phyloP scores from a whole-genome alignment of 2,113 vertebrate species.

The Proteles cristata region DNA sequence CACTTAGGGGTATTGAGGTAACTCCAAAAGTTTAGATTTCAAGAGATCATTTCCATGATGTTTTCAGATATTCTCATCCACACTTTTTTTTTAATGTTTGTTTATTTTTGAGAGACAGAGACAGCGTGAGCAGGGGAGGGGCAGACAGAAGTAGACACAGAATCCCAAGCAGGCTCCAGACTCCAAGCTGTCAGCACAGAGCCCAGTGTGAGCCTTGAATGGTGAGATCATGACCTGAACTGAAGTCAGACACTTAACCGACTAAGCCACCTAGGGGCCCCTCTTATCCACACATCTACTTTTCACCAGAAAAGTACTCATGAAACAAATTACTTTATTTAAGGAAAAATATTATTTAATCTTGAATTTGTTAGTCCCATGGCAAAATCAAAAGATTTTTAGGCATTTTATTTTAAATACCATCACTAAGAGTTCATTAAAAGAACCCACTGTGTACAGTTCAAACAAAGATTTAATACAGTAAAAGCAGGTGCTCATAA shows the following conservation, averaged over 20 bases:
- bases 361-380: neutral
- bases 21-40: neutral
- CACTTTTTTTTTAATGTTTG: neutral
- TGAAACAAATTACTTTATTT: neutral
- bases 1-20: neutral
- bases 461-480: neutral
- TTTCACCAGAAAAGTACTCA: neutral
- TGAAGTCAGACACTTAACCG: too few relatives aligned
- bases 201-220: too few relatives aligned
- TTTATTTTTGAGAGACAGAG: too few relatives aligned
- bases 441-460: neutral
- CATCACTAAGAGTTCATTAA: neutral
- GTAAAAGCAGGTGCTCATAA: neutral
- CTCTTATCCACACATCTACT: neutral
- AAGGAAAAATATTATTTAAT: slow-evolving; percentile 18
- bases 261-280: too few relatives aligned
- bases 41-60: slow-evolving; percentile 2
- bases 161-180: too few relatives aligned
- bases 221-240: too few relatives aligned
- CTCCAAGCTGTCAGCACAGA: too few relatives aligned
- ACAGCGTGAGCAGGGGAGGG: too few relatives aligned
- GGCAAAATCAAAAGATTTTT: neutral
- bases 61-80: neutral
- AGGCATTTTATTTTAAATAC: neutral
- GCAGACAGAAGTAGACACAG: too few relatives aligned